Conservation (phyloP, 2,113 vertebrate genomes). For the Nymphicus hollandicus region DNA sequence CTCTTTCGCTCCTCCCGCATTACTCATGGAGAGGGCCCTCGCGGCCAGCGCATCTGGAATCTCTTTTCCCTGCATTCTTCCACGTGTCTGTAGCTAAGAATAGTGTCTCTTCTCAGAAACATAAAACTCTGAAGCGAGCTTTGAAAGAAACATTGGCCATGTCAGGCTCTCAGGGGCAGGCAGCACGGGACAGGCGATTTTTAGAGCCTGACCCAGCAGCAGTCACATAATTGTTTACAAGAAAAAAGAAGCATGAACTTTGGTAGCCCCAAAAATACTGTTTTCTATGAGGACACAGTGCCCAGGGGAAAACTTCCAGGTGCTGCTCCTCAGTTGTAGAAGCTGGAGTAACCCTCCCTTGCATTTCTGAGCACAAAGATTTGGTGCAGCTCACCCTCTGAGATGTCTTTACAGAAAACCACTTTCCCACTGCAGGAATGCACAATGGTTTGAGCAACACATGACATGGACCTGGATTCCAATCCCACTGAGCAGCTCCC, state of each 20-base stretch:
- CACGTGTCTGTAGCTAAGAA: constrained; percentile 3
- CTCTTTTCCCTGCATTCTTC: constrained; percentile 16
- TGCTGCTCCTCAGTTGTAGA: neutral
- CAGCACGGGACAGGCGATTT: fast-evolving
- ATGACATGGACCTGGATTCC: neutral
- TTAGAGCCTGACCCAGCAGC: neutral
- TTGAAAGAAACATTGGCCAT: neutral
- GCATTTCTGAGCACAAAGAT: neutral
- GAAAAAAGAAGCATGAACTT: neutral
- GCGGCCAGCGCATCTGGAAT: constrained; percentile 45
- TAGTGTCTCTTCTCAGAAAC: constrained; percentile 31
- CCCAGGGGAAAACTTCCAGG: neutral
- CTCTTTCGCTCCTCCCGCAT: neutral
- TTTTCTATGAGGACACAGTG: neutral
- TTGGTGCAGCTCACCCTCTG: neutral
- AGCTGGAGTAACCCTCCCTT: neutral
- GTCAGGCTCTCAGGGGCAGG: neutral
- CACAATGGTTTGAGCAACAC: neutral
- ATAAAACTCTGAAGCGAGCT: neutral
- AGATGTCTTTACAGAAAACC: neutral
- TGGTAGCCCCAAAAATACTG: neutral
- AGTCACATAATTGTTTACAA: neutral
- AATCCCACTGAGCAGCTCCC: neutral
- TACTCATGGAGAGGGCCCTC: neutral
- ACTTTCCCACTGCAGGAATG: neutral